Evolutionary conservation across 2,113 vertebrate genomes (phyloP).

Genomic region (Vidua macroura): DNA sequence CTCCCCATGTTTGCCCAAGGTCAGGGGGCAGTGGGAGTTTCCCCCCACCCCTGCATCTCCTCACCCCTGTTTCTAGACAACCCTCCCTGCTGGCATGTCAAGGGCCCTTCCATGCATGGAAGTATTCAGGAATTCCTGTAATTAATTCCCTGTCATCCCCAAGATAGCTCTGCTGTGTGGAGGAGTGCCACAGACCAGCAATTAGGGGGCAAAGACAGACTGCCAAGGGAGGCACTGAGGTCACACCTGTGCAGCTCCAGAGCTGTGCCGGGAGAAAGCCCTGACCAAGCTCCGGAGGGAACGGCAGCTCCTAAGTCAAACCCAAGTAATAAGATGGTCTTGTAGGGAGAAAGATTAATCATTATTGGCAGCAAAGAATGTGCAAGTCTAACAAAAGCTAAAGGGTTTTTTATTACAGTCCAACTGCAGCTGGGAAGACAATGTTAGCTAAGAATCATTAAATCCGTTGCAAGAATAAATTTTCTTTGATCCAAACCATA

Average conservation of each 20-base stretch:
- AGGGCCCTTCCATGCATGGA: neutral
- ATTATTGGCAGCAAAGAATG: constrained; percentile 8
- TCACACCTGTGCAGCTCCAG: neutral
- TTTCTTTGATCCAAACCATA: constrained; percentile 59
- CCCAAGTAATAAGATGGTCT: constrained; percentile 30
- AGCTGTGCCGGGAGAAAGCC: neutral
- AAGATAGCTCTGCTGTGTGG: neutral
- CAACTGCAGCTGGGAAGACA: constrained; percentile 25
- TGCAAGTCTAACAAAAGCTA: constrained; percentile 52
- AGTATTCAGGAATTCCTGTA: neutral
- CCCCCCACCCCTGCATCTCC: neutral
- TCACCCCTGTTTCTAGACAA: neutral
- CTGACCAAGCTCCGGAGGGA: neutral
- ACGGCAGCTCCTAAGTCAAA: neutral
- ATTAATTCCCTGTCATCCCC: neutral
- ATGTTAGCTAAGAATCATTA: constrained; percentile 50
- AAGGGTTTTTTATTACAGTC: constrained; percentile 39
- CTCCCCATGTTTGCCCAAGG: neutral
- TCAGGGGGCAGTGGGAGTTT: neutral
- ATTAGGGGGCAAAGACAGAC: neutral
- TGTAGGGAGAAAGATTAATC: constrained; percentile 41
- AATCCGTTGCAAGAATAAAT: constrained; percentile 55
- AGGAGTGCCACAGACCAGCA: neutral
- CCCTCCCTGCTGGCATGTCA: rapidly evolving
- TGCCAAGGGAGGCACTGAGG: neutral